Conservation (phyloP, 2,888 invertebrate species). For the Sarcophaga subvicina region DNA sequence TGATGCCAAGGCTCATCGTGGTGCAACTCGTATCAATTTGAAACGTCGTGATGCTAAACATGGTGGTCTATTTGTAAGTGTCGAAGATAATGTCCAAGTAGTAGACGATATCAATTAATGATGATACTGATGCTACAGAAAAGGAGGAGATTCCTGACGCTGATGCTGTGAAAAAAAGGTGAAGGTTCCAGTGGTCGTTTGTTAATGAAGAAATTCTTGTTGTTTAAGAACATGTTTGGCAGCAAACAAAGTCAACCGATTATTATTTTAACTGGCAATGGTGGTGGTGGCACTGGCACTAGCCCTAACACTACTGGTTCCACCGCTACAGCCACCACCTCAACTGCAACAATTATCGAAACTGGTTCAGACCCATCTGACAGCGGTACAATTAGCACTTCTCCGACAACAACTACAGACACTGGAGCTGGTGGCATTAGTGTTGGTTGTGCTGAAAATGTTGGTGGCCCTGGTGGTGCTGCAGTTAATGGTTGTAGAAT, state of each 20-base stretch:
- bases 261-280: slow-evolving; percentile 76
- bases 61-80: slow-evolving; percentile 74
- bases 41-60: slow-evolving; percentile 73
- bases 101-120: slow-evolving; percentile 8
- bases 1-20: slow-evolving; percentile 72
- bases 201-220: slow-evolving; percentile 77
- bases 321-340: slow-evolving; percentile 64
- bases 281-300: slow-evolving; percentile 25
- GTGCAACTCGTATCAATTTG: slow-evolving; percentile 72
- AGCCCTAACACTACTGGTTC: slow-evolving; percentile 52
- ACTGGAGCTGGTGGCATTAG: slow-evolving; percentile 42
- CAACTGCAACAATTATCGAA: slow-evolving; percentile 63
- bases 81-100: slow-evolving; percentile 51
- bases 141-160: not conserved
- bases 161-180: slow-evolving; percentile 60
- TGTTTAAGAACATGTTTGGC: slow-evolving; percentile 72
- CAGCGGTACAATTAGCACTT: slow-evolving; percentile 68
- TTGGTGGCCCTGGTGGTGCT: not conserved
- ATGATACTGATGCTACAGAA: slow-evolving; percentile 20
- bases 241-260: slow-evolving; percentile 73
- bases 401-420: slow-evolving; percentile 37
- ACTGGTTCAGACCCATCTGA: slow-evolving; percentile 71
- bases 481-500: slow-evolving; percentile 4
- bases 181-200: slow-evolving; percentile 77
- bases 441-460: not conserved